Conservation (phyloP, 64 coral and sea anemone genomes). For the Porites australiensis region DNA sequence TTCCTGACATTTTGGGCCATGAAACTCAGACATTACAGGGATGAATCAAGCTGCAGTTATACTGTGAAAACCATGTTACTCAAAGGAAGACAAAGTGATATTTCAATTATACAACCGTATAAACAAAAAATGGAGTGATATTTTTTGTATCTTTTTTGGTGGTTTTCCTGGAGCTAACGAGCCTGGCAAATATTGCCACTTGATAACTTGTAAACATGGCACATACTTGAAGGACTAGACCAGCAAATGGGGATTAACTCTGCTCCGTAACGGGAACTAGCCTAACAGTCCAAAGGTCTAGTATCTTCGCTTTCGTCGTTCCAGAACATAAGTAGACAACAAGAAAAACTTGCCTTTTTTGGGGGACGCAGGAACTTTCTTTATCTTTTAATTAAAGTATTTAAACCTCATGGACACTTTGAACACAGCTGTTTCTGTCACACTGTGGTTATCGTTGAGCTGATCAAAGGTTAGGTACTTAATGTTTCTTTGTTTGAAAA, state of each 20-base stretch:
- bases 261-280: constrained; percentile 13
- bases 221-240: constrained; percentile 17
- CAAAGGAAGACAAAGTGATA: too few relatives aligned
- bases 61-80: too few relatives aligned
- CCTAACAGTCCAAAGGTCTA: constrained; percentile 6
- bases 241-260: not conserved
- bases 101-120: too few relatives aligned
- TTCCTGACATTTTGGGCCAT: too few relatives aligned
- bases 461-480: constrained; percentile 22
- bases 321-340: constrained; percentile 43
- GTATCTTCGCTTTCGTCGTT: not conserved
- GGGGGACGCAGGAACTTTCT: constrained; percentile 4
- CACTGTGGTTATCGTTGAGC: not conserved
- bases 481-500: constrained; percentile 24
- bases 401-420: constrained; percentile 13
- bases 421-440: constrained; percentile 34
- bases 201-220: too few relatives aligned
- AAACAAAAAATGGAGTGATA: too few relatives aligned
- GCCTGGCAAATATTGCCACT: too few relatives aligned
- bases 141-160: too few relatives aligned
- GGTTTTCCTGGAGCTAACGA: too few relatives aligned
- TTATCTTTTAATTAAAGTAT: constrained; percentile 24
- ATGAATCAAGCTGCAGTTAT: too few relatives aligned
- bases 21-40: too few relatives aligned
- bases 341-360: constrained; percentile 20